Percentiles rank a stretch among this genome's conserved stretches.
Evolutionary conservation across 2,113 vertebrate species (phyloP).

Genomic region (Oenanthe melanoleuca): DNA sequence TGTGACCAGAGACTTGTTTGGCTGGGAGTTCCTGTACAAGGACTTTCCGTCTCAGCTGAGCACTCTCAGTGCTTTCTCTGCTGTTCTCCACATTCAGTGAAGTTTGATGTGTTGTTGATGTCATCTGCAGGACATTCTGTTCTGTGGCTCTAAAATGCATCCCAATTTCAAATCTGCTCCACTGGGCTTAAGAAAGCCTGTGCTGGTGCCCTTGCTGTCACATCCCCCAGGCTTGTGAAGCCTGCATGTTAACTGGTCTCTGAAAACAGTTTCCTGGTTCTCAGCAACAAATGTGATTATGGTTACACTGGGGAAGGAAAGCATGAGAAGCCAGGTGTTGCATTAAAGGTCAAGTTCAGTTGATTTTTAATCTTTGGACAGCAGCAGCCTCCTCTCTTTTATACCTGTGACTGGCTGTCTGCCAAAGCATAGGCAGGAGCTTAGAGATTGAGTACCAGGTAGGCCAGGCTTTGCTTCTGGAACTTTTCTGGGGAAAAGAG

Average conservation of each 20-base stretch:
- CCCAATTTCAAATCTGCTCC: neutral
- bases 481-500: neutral
- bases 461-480: neutral
- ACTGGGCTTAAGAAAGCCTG: neutral
- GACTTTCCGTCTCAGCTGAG: neutral
- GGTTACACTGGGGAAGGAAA: slow-evolving; percentile 22
- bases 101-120: neutral
- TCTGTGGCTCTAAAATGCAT: neutral
- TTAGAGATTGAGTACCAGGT: neutral
- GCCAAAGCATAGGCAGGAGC: neutral
- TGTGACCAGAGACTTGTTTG: neutral
- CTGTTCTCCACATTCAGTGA: neutral
- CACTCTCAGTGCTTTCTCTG: neutral
- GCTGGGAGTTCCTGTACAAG: neutral
- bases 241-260: neutral
- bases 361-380: slow-evolving; percentile 48
- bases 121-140: neutral
- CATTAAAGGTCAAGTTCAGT: slow-evolving; percentile 41
- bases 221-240: neutral
- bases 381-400: neutral
- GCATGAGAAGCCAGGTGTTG: neutral
- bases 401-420: neutral
- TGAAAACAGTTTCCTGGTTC: slow-evolving; percentile 17
- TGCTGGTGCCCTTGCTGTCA: neutral
- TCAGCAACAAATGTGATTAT: slow-evolving; percentile 23